Evolutionary conservation across 2,797 vertebrate species (phyloP), one percentile per base, ranked within the genome.

Genomic region (Acestrorhynchus altus): DNA sequence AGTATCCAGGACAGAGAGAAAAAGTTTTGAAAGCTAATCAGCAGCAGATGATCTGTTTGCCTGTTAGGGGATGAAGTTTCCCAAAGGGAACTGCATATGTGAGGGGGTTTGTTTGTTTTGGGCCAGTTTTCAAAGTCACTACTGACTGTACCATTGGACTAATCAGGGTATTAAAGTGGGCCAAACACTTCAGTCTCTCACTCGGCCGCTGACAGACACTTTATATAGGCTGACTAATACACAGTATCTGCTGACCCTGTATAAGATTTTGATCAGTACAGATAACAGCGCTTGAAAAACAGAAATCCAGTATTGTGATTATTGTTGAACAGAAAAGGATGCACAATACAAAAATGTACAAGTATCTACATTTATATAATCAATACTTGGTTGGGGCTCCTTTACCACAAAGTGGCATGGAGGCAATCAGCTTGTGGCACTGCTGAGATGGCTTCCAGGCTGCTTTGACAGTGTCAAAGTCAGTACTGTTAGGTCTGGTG

Each of bases 121-220:
- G 4, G 49, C 31, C 40, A 56, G 54, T 59, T 72, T 24, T 28
- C 40, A 60, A 47, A 60, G 57, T 72, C 24, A 46, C 54, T 47
- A 24, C 16, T 12, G 56, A 59, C 26, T 35, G 11, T 9, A 13
- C 46, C 2, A 31, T 35, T 26, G 60, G 42, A 47, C 52, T 65
- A 42, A 64, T 64, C 54, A 65, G 61, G 40, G 40, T 65, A 44
- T 22, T 12, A 22, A 65, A 65, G 39, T 65, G 39, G 61, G 61
- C 28, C 61, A 44, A n/a, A 65, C n/a, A 4, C 35, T 40, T 10
- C 16, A 8, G 15, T n/a, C 28, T 39, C 56, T 26, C 13, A 8
- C 57, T 31, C 28, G 5, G 52, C 24, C 1, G 5, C 52, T 24
- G 22, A 56, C 52, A 22, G 22, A 0, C 22, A 22, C 20, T 24